These are phyloP conservation scores for Sebastes nivosus DNA, from an alignment of 2,797 vertebrate species.

Conservation along the genomic window DNA sequence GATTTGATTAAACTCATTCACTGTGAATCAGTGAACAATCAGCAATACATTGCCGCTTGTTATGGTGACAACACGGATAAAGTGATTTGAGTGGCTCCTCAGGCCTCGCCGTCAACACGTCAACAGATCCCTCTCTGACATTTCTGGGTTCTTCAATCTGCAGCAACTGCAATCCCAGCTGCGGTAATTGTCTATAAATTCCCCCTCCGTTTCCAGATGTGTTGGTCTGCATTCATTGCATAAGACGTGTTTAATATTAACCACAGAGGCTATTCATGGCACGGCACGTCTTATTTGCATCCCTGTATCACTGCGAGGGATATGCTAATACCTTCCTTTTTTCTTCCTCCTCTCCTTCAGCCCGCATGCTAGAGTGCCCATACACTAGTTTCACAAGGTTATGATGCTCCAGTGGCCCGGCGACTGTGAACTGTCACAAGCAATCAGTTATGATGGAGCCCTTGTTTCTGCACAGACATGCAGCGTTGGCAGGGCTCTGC, in stretches of 20 bases:
- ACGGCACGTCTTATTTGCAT: constrained; percentile 60
- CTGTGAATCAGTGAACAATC: constrained; percentile 40
- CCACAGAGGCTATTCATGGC: constrained; percentile 42
- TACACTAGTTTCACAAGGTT: constrained; percentile 81
- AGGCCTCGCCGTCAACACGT: constrained; percentile 33
- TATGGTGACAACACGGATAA: constrained; percentile 27
- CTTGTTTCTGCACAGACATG: constrained; percentile 76
- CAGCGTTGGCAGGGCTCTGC: constrained; percentile 69
- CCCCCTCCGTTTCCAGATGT: constrained; percentile 32
- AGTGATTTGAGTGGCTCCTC: constrained; percentile 27
- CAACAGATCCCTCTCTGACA: constrained; percentile 32
- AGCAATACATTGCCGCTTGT: constrained; percentile 23
- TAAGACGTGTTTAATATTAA: constrained; percentile 63
- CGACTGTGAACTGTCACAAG: constrained; percentile 82
- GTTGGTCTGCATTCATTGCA: constrained; percentile 58
- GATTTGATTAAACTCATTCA: constrained; percentile 35
- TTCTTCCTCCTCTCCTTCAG: constrained; percentile 55
- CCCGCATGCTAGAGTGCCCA: constrained; percentile 71
- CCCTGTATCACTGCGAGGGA: constrained; percentile 64
- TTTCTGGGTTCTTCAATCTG: constrained; percentile 20
- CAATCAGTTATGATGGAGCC: constrained; percentile 80
- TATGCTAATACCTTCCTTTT: constrained; percentile 65
- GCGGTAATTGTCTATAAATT: constrained; percentile 46
- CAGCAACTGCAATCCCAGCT: constrained; percentile 30
- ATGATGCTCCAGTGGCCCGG: constrained; percentile 80